These are phyloP conservation scores for Antheraea assamensis DNA, from an alignment of 2,888 invertebrate species.

Conservation along the genomic window DNA sequence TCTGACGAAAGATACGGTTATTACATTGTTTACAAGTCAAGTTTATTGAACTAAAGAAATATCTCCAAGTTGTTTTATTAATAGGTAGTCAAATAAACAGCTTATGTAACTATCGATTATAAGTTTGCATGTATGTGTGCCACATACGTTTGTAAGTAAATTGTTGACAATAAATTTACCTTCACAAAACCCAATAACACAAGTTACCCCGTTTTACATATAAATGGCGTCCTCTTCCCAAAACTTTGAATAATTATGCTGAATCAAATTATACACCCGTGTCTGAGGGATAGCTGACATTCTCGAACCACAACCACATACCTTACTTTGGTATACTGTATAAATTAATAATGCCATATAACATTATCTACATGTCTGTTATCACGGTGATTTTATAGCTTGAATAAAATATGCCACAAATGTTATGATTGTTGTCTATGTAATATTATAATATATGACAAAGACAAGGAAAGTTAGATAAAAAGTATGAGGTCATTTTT, in stretches of 20 bases:
- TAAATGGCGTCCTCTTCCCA: neutral
- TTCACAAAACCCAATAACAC: constrained; percentile 3
- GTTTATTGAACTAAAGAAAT: no score
- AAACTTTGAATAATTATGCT: constrained; percentile 10
- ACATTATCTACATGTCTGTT: no score
- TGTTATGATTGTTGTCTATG: no score
- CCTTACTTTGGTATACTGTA: neutral
- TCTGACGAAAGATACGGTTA: no score
- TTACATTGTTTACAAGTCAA: no score
- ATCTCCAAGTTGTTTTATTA: no score
- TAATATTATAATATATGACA: no score
- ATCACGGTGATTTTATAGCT: no score
- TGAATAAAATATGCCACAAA: no score
- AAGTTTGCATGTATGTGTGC: neutral
- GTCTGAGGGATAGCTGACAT: constrained; percentile 3
- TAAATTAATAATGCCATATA: neutral
- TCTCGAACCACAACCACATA: neutral
- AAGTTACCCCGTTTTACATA: constrained; percentile 12
- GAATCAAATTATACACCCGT: constrained; percentile 2
- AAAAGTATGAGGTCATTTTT: no score
- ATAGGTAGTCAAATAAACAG: neutral
- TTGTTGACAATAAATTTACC: neutral
- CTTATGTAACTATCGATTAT: neutral
- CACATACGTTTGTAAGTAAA: neutral
- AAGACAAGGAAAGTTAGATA: no score